Percentiles rank a stretch among this genome's conserved stretches.
Evolutionary conservation across 2,113 vertebrate genomes (phyloP).

Genomic region (Rhineura floridana): DNA sequence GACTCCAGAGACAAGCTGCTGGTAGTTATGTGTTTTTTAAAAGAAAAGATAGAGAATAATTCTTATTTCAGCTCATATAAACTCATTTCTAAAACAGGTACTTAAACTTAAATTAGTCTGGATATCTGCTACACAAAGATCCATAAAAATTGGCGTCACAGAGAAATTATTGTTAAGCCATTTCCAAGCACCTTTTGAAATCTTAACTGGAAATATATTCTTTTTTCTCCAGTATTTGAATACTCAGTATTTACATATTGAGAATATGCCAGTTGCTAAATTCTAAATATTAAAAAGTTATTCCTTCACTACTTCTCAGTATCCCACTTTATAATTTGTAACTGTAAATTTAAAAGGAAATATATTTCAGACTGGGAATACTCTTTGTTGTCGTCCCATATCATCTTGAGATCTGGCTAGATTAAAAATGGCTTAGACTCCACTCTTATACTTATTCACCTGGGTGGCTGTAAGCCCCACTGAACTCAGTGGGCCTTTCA

Average conservation of each 20-base stretch:
- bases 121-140: conserved; percentile 35
- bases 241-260: not conserved
- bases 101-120: conserved; percentile 47
- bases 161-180: not conserved
- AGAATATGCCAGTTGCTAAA: not conserved
- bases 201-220: not conserved
- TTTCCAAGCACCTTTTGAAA: conserved; percentile 24
- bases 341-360: not conserved
- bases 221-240: not conserved
- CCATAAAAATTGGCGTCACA: conserved; percentile 17
- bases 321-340: not conserved
- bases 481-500: too few species aligned
- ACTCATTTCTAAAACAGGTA: conserved; percentile 67
- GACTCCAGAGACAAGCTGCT: conserved; percentile 72
- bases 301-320: not conserved
- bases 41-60: conserved; percentile 59
- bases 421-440: not conserved
- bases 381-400: rapidly evolving
- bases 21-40: conserved; percentile 27
- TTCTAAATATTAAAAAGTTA: not conserved
- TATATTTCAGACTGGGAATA: not conserved
- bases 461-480: too few species aligned
- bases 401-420: not conserved
- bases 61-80: conserved; percentile 59
- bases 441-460: too few species aligned